Evolutionary conservation across 2,888 invertebrate species (phyloP), one percentile per base, ranked within the genome.

Genomic region (Tetrapedia diversipes): DNA sequence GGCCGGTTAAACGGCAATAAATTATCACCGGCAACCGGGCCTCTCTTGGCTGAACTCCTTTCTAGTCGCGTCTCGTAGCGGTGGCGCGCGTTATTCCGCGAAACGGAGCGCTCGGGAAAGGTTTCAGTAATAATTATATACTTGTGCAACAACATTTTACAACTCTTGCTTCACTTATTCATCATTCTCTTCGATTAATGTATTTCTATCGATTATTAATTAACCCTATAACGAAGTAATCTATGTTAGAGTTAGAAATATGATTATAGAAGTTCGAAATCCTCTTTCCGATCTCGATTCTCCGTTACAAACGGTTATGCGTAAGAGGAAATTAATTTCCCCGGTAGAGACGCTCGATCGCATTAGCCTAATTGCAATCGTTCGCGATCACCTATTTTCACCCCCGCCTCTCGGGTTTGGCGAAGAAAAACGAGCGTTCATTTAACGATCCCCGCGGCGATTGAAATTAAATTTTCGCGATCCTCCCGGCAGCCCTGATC

Each of bases 1-100:
- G 66, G 67, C 63, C 57, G 60, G 73, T 81, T 81, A 83, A 83
- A 81, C 47, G 81, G 73, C 83, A 67, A 81, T 83, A 83, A 83
- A 83, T 79, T 83, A 81, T 81, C 76, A 74, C 64, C 51, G 53
- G 64, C 43, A 54, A 73, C 64, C 24, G 57, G 49, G 41, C 14
- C 53, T 32, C 45, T n/a, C 39, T 19, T 16, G n/a, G 14, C 43
- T 16, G 29, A 41, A 27, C 78, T 64, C 51, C 71, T 75, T 80
- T 77, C 77, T 66, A 70, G 66, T 72, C 72, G 49, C 47, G 64
- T 64, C 73, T 39, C 63, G 51, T 59, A 45, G 47, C 10, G 24
- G 34, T n/a, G 2, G 10, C 29, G 8, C 16, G 39, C 61, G 53
- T 57, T 51, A 47, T 75, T 72, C 59, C 63, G 64, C 68, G 77